phyloP scores from a whole-genome alignment of 2,888 invertebrate species.

The Cataglyphis rosenhaueri region DNA sequence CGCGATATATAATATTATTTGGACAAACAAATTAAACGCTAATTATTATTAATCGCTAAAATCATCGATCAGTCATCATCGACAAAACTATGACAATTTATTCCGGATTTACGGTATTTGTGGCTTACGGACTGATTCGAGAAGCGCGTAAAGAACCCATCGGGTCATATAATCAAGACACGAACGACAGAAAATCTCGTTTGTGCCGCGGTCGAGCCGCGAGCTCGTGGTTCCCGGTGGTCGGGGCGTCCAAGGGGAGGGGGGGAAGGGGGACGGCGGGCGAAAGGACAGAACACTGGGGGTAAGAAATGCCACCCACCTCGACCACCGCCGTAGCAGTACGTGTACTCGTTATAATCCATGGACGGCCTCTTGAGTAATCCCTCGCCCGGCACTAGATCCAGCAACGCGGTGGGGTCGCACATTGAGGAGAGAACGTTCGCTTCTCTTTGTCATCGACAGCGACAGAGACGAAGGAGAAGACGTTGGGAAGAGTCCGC shows the following conservation, averaged over 20 bases:
- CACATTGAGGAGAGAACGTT: constrained; percentile 75
- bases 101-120: not conserved
- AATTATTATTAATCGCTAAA: not conserved
- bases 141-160: not conserved
- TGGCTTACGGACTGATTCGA: not conserved
- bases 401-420: constrained; percentile 82
- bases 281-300: constrained; percentile 20
- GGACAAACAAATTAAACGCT: not conserved
- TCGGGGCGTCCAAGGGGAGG: not conserved
- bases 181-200: constrained; percentile 50
- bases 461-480: constrained; percentile 1
- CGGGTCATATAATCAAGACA: constrained; percentile 19
- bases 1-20: not conserved
- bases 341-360: constrained; percentile 85
- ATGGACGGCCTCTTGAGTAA: constrained; percentile 83
- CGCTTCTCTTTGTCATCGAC: constrained; percentile 64
- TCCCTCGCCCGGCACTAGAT: constrained; percentile 83
- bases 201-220: constrained; percentile 50
- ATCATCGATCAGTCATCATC: not conserved
- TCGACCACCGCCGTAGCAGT: constrained; percentile 84
- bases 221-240: constrained; percentile 24
- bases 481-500: constrained; percentile 18
- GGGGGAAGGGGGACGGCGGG: no score
- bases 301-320: constrained; percentile 78
- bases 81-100: not conserved